A percentile compares a stretch with the other conserved stretches of the same genome.
phyloP scores from a whole-genome alignment of 2,888 invertebrate species.

The Slavum lentiscoides region DNA sequence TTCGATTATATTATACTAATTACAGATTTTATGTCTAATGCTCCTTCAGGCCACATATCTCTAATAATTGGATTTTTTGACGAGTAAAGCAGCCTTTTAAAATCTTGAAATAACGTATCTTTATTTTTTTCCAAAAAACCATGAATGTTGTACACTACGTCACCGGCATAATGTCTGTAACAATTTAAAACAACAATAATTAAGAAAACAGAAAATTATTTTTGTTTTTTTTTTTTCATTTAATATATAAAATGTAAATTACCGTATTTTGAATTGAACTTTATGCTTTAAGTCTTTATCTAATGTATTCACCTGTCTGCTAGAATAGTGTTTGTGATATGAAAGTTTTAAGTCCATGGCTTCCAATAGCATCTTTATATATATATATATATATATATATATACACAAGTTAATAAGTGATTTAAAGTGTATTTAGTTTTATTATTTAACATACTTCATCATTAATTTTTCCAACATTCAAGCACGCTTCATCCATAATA shows the following conservation, averaged over 20 bases:
- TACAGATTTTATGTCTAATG: constrained; percentile 81
- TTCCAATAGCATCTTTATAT: constrained; percentile 71
- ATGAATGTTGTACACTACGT: constrained; percentile 85
- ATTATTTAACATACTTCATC: constrained; percentile 62
- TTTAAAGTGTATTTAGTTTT: constrained; percentile 15
- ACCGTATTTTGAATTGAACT: constrained; percentile 80
- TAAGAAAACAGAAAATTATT: constrained; percentile 4
- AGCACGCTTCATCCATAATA: constrained; percentile 95
- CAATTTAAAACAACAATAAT: constrained; percentile 57
- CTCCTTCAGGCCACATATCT: constrained; percentile 96
- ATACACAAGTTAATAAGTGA: neutral
- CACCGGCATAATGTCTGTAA: constrained; percentile 89
- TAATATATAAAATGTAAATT: constrained; percentile 58
- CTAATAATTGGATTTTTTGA: constrained; percentile 71
- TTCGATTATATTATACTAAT: neutral
- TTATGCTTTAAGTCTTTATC: constrained; percentile 80
- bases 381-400: neutral
- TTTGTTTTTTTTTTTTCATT: constrained; percentile 13
- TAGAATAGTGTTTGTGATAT: constrained; percentile 87
- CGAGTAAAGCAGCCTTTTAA: constrained; percentile 89
- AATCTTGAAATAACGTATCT: constrained; percentile 94
- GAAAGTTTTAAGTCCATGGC: constrained; percentile 89
- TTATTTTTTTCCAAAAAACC: constrained; percentile 98
- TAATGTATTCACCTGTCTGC: constrained; percentile 78
- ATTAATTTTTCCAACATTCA: constrained; percentile 90